Evolutionary conservation across 2,113 vertebrate genomes (phyloP), one percentile per base, ranked within the genome.

Genomic region (Danionella cerebrum): DNA sequence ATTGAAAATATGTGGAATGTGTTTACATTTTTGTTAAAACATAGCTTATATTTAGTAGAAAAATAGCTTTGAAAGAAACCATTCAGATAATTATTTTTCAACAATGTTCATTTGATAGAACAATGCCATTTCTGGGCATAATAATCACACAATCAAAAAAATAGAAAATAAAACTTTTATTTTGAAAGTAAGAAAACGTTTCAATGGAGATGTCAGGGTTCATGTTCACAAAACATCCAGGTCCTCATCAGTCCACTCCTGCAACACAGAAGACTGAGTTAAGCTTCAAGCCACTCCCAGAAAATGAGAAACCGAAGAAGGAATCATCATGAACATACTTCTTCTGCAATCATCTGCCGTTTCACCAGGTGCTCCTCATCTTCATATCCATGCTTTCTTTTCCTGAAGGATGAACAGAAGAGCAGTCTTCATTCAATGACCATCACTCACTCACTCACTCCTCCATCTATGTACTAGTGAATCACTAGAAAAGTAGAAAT

Each of bases 201-300:
- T n/a, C n/a, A n/a, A n/a, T n/a, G n/a, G n/a, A n/a, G n/a, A n/a
- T n/a, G n/a, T n/a, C n/a, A n/a, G n/a, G n/a, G n/a, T n/a, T n/a
- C n/a, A n/a, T n/a, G n/a, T n/a, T 68, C 65, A 77, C 51, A 73
- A 53, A 25, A 33, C 22, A 31, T 77, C 71, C 72, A 87, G 76
- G 70, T 97, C 94, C 65, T 98, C 93, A 65, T 98, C 95, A 7
- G 88, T 96, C 92, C 92, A 94, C 65, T 96, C 93, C 79, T 97
- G 89, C 84, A 93, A 80, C 54, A 68, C 73, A 5, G 57, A 48
- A 73, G 1, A 16, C 24, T 55, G 9, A 42, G n/a, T n/a, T 72
- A 52, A 72, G 33, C 55, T 47, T 8, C 29, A 11, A 39, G 36
- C 5, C 9, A 19, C 19, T 52, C 57, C 73, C 16, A 22, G 22